Evolutionary conservation across 2,888 invertebrate species (phyloP).

Genomic region (Chouioia cunea): DNA sequence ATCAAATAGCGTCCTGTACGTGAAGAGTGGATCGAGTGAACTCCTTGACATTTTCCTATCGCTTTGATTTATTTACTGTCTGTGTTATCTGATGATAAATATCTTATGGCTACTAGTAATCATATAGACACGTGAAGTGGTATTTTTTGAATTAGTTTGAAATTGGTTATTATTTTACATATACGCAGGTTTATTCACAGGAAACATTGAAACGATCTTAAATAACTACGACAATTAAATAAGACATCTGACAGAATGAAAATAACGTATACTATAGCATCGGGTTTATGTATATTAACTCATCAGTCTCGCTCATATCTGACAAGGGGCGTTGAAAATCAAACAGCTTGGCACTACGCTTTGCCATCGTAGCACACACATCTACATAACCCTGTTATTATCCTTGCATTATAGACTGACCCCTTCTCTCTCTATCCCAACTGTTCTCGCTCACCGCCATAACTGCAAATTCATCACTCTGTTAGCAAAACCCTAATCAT

Average conservation of each 20-base stretch:
- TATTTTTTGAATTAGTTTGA: conserved; percentile 8
- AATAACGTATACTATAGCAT: too few species aligned
- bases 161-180: too few species aligned
- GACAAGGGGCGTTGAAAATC: conserved; percentile 6
- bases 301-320: too few species aligned
- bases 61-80: conserved; percentile 25
- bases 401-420: neutral
- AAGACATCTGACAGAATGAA: too few species aligned
- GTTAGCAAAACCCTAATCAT: neutral
- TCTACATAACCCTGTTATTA: conserved; percentile 23
- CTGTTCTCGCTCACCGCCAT: neutral
- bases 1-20: conserved; percentile 17
- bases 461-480: conserved; percentile 18
- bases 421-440: neutral
- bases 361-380: conserved; percentile 22
- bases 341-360: conserved; percentile 4
- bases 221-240: too few species aligned
- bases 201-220: too few species aligned
- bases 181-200: too few species aligned
- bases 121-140: too few species aligned
- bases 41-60: conserved; percentile 46
- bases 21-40: neutral
- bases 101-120: too few species aligned
- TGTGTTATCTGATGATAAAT: neutral
- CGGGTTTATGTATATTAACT: too few species aligned